These are phyloP conservation scores for Lepidurus packardi DNA, from an alignment of 1,140 invertebrate species.

Conservation along the genomic window DNA sequence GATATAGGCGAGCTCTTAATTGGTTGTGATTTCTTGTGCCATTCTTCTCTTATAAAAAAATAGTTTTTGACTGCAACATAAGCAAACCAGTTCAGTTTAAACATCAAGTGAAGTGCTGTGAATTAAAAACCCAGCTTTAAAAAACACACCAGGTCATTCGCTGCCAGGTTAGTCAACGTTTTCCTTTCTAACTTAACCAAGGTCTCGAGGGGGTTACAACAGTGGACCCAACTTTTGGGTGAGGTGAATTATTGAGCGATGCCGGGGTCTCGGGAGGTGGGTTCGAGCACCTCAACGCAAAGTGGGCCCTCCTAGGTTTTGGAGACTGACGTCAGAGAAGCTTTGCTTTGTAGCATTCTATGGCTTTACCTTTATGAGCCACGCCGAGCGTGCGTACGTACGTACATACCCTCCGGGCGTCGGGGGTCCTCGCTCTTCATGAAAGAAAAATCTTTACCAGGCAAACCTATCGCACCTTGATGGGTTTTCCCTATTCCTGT, in stretches of 20 bases:
- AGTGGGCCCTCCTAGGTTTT: neutral
- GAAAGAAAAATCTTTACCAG: neutral
- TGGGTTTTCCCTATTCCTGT: neutral
- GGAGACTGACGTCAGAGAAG: conserved; percentile 6
- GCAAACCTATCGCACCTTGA: neutral
- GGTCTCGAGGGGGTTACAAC: neutral
- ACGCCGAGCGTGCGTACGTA: conserved; percentile 3
- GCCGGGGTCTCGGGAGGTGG: neutral
- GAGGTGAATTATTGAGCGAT: neutral
- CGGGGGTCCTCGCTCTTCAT: neutral
- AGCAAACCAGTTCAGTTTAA: neutral
- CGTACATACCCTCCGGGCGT: neutral
- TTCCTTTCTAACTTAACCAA: neutral
- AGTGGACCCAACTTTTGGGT: neutral
- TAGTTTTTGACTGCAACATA: neutral
- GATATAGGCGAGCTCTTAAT: neutral
- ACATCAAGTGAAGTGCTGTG: neutral
- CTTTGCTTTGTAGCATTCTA: conserved; percentile 13
- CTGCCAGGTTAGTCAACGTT: neutral
- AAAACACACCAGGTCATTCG: neutral
- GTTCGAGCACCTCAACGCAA: neutral
- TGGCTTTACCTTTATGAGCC: conserved; percentile 3
- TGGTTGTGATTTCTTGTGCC: neutral
- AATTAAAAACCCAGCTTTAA: neutral
- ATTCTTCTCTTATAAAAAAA: neutral